These are phyloP conservation scores for Neelides folsomi DNA, from an alignment of 2,888 invertebrate species.

Conservation along the genomic window DNA sequence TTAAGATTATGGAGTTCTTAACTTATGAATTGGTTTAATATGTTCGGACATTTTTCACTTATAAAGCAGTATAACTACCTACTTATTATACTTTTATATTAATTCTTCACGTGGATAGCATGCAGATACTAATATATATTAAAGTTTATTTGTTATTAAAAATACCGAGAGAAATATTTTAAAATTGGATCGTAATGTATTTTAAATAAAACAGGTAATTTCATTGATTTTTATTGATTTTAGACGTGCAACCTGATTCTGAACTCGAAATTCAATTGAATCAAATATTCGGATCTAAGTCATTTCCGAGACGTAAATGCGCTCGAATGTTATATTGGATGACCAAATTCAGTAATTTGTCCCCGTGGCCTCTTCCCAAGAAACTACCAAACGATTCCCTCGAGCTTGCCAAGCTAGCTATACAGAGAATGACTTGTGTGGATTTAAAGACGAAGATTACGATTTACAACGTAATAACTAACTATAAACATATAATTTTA, in stretches of 20 bases:
- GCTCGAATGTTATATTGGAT: conserved; percentile 50
- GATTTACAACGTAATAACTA: conserved; percentile 53
- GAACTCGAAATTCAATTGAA: conserved; percentile 71
- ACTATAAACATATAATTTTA: no score
- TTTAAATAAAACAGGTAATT: no score
- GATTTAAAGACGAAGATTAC: conserved; percentile 57
- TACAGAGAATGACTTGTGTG: conserved; percentile 67
- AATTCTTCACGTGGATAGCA: no score
- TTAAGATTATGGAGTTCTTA: no score
- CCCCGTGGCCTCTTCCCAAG: conserved; percentile 71
- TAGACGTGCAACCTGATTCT: conserved; percentile 77
- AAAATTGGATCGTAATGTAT: no score
- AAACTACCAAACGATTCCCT: conserved; percentile 61
- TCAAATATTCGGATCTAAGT: conserved; percentile 68
- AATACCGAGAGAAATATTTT: no score
- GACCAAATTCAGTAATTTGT: conserved; percentile 81
- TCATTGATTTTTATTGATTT: conserved; percentile 4
- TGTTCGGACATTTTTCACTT: no score
- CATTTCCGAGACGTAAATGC: conserved; percentile 43
- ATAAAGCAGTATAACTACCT: no score
- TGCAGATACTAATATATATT: no score
- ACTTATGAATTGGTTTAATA: no score
- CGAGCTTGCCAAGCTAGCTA: conserved; percentile 66
- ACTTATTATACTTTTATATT: no score
- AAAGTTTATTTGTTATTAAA: no score